Conservation (phyloP, 37 sponge, comb jelly and placozoan genomes). For the Aphrocallistes beatrix region DNA sequence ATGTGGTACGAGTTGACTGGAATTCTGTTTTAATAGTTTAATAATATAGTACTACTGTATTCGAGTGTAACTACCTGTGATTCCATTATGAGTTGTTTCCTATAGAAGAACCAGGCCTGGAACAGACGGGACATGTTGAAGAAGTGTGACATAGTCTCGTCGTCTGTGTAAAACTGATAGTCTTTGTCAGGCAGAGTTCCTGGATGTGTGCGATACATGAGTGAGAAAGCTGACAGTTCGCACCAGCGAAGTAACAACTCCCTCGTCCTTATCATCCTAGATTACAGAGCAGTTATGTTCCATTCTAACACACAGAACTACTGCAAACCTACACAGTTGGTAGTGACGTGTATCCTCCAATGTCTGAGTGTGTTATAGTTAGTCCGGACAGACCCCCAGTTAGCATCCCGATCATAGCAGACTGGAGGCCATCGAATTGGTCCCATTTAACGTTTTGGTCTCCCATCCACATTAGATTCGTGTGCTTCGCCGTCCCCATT, state of each 20-base stretch:
- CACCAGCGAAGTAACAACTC: slow-evolving; percentile 54
- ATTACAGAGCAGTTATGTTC: too few relatives aligned
- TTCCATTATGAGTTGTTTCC: slow-evolving; percentile 33
- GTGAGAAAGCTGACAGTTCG: slow-evolving; percentile 55
- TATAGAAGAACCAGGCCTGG: slow-evolving; percentile 43
- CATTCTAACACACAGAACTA: too few relatives aligned
- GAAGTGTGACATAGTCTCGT: slow-evolving; percentile 47
- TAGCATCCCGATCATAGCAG: slow-evolving; percentile 46
- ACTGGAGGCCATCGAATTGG: slow-evolving; percentile 45
- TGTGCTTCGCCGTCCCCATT: slow-evolving; percentile 20
- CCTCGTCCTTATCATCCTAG: slow-evolving; percentile 43
- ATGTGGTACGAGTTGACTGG: too few relatives aligned
- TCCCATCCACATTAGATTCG: slow-evolving; percentile 54
- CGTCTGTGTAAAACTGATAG: slow-evolving; percentile 51
- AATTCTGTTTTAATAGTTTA: too few relatives aligned
- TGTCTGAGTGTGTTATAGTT: slow-evolving; percentile 56
- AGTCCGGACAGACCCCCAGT: slow-evolving; percentile 45
- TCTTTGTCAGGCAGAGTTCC: slow-evolving; percentile 48
- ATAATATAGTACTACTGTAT: too few relatives aligned
- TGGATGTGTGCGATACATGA: slow-evolving; percentile 51
- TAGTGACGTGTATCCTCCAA: slow-evolving; percentile 58
- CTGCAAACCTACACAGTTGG: slow-evolving; percentile 23
- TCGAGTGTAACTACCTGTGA: too few relatives aligned
- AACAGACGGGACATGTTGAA: slow-evolving; percentile 53
- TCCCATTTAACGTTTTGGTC: slow-evolving; percentile 73